Evolutionary conservation across 2,888 invertebrate genomes (phyloP), one percentile per base, ranked within the genome.

Genomic region (Philopedon plagiatum): DNA sequence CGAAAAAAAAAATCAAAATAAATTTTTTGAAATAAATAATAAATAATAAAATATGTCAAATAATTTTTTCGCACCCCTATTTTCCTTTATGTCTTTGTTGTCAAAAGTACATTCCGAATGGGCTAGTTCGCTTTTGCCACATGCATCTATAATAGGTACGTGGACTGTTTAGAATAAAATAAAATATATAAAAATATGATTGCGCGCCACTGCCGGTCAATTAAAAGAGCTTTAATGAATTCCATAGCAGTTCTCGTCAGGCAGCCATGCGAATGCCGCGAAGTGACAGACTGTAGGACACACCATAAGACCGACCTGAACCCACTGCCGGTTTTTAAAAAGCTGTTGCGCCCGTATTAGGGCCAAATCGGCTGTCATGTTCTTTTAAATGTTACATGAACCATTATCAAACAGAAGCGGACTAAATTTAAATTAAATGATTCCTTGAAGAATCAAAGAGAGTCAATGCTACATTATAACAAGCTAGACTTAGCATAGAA

Each of bases 361-460:
- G 60, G 63, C 73, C 75, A 76, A 77, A 77, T 76, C 75, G 74
- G 62, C 71, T 73, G 77, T 77, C 77, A 76, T 77, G 77, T 77
- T 75, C 74, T 73, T 68, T 77, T 71, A 76, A 54, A 68, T 23
- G 44, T 72, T 72, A 72, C 67, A 72, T 41, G 61, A 57, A 63
- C 67, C 63, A 39, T 57, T 62, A 54, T 58, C 44, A 58, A 64
- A 63, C 70, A 58, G 70, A 70, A 70, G 70, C 70, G 49, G 70
- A 57, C 63, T 57, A 49, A 63, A 70, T 70, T 70, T 56, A 46
- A 62, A 62, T 66, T 56, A 37, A 21, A 64, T 54, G 51, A 41
- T 7, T 41, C 13, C 61, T n/a, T n/a, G n/a, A n/a, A n/a, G n/a
- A n/a, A n/a, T n/a, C n/a, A n/a, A n/a, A n/a, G n/a, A n/a, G n/a